Evolutionary conservation across 2,888 invertebrate genomes (phyloP), one percentile per base, ranked within the genome.

Genomic region (Isotomurus palustris): DNA sequence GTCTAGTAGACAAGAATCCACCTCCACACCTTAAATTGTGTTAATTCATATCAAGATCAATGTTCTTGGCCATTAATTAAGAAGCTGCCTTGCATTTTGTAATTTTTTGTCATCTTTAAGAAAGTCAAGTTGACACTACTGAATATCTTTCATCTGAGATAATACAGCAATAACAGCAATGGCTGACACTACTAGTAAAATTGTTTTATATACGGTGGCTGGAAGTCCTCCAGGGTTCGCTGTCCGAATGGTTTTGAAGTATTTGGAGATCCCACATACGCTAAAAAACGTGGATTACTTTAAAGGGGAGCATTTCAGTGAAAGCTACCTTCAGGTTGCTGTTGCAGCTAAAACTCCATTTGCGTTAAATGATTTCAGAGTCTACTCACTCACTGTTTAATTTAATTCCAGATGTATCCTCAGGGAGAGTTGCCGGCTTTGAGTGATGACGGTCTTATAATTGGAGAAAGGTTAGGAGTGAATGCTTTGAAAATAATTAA

Each of bases 191-290:
- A n/a, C n/a, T n/a, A n/a, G n/a, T n/a, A n/a, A n/a, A n/a, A n/a
- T n/a, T n/a, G n/a, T n/a, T n/a, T n/a, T 88, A 44, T 87, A 87
- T 71, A 80, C 82, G 28, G 84, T 87, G 51, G 83, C 84, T 2
- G 87, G 87, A 76, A 87, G 88, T 1, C 88, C 88, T 1, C 88
- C 88, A 44, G 87, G 87, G 2, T 73, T 87, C 60, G 84, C 87
- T 5, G 86, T 87, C 48, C 79, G 83, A 44, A 84, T 85, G 77
- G 80, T 82, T 2, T 74, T 88, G 8, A 81, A 83, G 64, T 79
- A 80, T 25, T 75, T 88, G 32, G 76, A 81, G 35, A 73, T 88
- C 52, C 81, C 84, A n/a, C 85, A 81, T 71, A 81, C 83, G 59
- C 76, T 84, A 36, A 74, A 86, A 17, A 79, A 83, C 64, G 83